Evolutionary conservation across 2,113 vertebrate species (phyloP).

Genomic region (Cygnus buccinator): DNA sequence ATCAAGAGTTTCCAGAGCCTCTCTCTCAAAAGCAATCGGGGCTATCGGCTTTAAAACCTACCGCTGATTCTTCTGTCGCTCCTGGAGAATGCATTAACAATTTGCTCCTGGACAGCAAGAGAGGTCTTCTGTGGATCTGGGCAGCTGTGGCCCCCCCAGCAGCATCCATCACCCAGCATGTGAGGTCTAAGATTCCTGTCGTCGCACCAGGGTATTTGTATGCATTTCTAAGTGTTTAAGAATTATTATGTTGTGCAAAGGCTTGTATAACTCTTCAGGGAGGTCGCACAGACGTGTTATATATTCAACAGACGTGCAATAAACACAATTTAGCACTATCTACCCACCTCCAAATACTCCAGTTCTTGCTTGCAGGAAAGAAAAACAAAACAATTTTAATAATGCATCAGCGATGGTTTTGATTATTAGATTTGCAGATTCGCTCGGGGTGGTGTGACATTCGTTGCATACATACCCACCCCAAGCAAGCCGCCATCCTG

Average conservation of each 20-base stretch:
- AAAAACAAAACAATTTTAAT: background rate
- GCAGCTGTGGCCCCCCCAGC: background rate
- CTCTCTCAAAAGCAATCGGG: background rate
- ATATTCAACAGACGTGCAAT: slow-evolving; percentile 38
- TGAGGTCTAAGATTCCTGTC: background rate
- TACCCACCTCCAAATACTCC: background rate
- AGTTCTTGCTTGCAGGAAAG: background rate
- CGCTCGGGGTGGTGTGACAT: background rate
- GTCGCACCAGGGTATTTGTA: background rate
- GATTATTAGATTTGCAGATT: background rate
- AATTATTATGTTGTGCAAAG: slow-evolving; percentile 7
- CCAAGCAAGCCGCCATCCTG: background rate
- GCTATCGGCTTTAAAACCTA: background rate
- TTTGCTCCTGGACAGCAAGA: background rate
- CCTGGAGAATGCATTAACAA: background rate
- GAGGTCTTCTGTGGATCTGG: background rate
- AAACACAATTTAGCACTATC: slow-evolving; percentile 26
- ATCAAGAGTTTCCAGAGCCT: background rate
- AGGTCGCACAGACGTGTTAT: slow-evolving; percentile 14
- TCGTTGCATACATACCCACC: background rate
- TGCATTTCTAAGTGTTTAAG: slow-evolving; percentile 21
- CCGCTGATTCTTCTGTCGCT: background rate
- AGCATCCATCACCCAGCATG: background rate
- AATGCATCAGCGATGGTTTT: background rate
- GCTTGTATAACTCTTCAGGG: slow-evolving; percentile 45